phyloP scores from a whole-genome alignment of 2,888 invertebrate species.

The Plebejus anna region DNA sequence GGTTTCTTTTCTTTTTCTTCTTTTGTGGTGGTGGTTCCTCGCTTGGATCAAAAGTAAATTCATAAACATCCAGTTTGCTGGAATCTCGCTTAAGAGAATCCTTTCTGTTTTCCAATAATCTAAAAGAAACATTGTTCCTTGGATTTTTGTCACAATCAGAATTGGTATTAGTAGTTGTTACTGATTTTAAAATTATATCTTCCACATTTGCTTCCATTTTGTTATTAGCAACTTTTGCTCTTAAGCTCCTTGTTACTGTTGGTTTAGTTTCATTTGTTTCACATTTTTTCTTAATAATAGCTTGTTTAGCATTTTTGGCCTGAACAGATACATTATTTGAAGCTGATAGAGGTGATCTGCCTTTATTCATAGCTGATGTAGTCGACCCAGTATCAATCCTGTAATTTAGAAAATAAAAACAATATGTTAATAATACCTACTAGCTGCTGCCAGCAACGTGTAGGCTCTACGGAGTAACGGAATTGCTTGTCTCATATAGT shows the following conservation, averaged over 20 bases:
- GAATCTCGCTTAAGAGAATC: constrained; percentile 43
- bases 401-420: neutral
- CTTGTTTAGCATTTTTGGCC: neutral
- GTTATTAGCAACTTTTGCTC: neutral
- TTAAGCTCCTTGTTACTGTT: neutral
- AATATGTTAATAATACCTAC: no score
- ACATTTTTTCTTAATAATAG: neutral
- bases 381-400: neutral
- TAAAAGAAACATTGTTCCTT: constrained; percentile 50
- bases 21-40: constrained; percentile 70
- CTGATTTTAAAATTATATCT: constrained; percentile 7
- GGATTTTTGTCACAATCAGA: constrained; percentile 33
- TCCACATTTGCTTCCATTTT: neutral
- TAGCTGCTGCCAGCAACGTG: no score
- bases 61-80: constrained; percentile 62
- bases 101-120: constrained; percentile 53
- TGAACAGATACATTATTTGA: neutral
- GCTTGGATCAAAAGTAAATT: constrained; percentile 70
- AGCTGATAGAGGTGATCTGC: neutral
- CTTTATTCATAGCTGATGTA: neutral
- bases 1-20: constrained; percentile 54
- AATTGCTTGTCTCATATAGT: neutral
- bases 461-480: no score
- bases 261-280: neutral
- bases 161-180: constrained; percentile 29